Evolutionary conservation across 2,888 invertebrate genomes (phyloP), one percentile per base, ranked within the genome.

Genomic region (Metellina segmentata): DNA sequence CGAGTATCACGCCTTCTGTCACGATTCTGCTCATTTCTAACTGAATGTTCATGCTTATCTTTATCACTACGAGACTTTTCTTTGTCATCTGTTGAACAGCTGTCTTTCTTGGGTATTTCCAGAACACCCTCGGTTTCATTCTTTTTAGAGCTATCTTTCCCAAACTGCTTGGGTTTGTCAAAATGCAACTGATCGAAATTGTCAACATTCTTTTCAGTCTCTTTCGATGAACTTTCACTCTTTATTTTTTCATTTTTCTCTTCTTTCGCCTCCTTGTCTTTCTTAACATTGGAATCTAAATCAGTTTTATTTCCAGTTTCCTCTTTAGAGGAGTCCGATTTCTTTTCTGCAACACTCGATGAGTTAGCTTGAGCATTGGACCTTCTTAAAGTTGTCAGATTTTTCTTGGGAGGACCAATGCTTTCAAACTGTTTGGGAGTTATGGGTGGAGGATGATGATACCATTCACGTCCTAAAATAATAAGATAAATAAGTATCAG

Each of bases 31-130:
- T 92, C 90, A 85, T 85, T 90, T 81, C 90, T 87, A 13, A 48
- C n/a, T 13, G 79, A 86, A 81, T 90, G 87, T 48, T 92, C 92
- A 87, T 92, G 87, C 75, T 91, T 91, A 48, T 92, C 86, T 79
- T 90, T 91, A 61, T 79, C 83, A 79, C 69, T 61, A 7, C 78
- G 71, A 34, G 96, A 96, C 6, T 96, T 96, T 94, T 96, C 96
- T 89, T 96, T 93, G 9, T 92, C 92, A 20, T 85, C 87, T 7
- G 70, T 20, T 75, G 52, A 53, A 52, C 72, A 16, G 52, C n/a
- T 61, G 19, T 91, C 89, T 71, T 91, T 91, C 34, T 91, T 91
- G 52, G 85, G 13, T 53, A 20, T 16, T 20, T 92, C 92, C 16
- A 53, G n/a, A 53, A 9, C 53, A 72, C 11, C 78, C 11, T 92